A percentile compares a stretch with the other conserved stretches of the same genome.
These are phyloP conservation scores for Helicoverpa assulta DNA, from an alignment of 2,888 invertebrate species.

Conservation along the genomic window DNA sequence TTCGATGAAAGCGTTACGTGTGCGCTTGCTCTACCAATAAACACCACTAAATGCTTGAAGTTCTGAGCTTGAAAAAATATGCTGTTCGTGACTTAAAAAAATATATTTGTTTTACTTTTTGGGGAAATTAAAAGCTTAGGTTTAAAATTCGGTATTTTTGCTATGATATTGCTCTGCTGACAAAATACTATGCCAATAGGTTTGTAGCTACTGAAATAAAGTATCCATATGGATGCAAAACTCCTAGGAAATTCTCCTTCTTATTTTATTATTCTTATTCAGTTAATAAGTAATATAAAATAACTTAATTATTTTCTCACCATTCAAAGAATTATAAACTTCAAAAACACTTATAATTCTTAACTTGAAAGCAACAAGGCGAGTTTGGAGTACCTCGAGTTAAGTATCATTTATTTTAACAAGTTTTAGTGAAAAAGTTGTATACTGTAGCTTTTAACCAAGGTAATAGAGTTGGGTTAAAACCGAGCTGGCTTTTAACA, in stretches of 20 bases:
- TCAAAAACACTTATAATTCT: conserved; percentile 38
- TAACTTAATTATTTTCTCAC: conserved; percentile 12
- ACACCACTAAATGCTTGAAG: neutral
- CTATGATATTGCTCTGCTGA: no score
- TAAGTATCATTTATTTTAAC: conserved; percentile 53
- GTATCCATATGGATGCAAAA: no score
- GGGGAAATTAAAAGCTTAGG: no score
- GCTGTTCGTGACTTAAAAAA: no score
- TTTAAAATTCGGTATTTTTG: no score
- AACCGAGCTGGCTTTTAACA: neutral
- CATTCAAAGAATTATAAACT: conserved; percentile 37
- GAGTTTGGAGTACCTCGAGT: conserved; percentile 43
- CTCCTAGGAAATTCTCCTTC: no score
- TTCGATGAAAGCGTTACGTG: conserved; percentile 57
- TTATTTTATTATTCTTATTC: no score
- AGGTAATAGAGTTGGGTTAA: conserved; percentile 16
- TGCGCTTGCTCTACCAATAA: conserved; percentile 20
- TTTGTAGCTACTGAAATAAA: no score
- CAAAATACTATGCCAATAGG: no score
- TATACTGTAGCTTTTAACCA: conserved; percentile 15
- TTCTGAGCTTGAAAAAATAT: no score
- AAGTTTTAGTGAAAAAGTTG: conserved; percentile 40
- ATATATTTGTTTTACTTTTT: no score
- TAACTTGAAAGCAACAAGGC: conserved; percentile 40
- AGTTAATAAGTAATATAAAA: neutral